Base-by-base conservation (phyloP, 1,140 invertebrate genomes). In the Drosophila ercepeae region DNA sequence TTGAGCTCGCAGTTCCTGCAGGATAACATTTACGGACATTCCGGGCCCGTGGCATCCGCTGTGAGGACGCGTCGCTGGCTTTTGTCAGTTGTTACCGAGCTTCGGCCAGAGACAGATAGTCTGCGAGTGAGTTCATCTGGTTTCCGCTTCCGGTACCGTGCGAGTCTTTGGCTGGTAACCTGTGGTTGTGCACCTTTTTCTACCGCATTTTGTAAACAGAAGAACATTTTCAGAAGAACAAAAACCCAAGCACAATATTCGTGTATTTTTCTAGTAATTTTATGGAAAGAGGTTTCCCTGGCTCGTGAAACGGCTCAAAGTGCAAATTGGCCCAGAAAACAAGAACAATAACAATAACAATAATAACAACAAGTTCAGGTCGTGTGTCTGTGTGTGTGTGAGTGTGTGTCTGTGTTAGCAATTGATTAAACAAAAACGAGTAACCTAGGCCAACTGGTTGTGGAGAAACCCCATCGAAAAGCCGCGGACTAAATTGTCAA, bases 381-480 rank as follows among this genome's bases (percentile, higher is more conserved):
- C 19, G 44, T 44, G 14, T 50, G 61, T 29, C 51, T 9, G 45
- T 36, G 41, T 25, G 25, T 42, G 23, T 29, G 23, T 3, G 36
- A 41, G 49, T 23, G 54, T 50, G 44, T 50, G 61, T 42, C 46
- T 59, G 57, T 48, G 51, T 58, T 71, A 39, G 77, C 77, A 79
- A 86, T 86, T 86, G 82, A 86, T 86, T 86, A 86, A 86, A 86
- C 82, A 86, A 86, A 52, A 84, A 69, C 45, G 42, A 83, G 82
- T 86, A 64, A 86, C 82, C 82, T 86, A 82, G 82, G 81, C 81
- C 82, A 84, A 84, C 76, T 75, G 45, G 11, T 45, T 75, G 71
- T 46, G 42, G 51, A 67, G 57, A 78, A 53, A 70, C 55, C 45
- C 44, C 58, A 44, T 25, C 67, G 52, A 59, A 46, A 18, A 53